Percentiles rank a stretch among this genome's conserved stretches.
phyloP scores from a whole-genome alignment of 2,113 vertebrate species.

The Notothenia coriiceps region DNA sequence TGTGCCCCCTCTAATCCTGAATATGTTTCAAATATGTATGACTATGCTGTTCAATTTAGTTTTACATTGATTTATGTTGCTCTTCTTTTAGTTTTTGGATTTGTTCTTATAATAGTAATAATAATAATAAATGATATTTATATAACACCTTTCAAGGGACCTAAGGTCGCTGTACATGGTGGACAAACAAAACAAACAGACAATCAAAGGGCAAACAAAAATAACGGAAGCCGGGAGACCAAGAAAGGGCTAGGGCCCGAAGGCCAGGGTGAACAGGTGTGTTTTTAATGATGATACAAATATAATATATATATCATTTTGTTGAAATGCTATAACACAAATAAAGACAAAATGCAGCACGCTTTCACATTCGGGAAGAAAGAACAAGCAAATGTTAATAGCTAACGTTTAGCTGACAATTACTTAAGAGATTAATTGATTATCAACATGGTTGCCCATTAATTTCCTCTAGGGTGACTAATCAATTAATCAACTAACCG shows the following conservation, averaged over 20 bases:
- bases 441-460: background rate
- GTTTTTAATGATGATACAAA: no score
- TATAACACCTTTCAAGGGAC: no score
- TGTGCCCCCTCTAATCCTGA: constrained; percentile 69
- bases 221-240: no score
- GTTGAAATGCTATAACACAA: background rate
- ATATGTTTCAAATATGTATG: constrained; percentile 78
- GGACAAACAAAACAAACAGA: no score
- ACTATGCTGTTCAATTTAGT: constrained; percentile 59
- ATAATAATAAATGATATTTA: no score
- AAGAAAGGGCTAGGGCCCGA: no score
- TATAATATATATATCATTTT: background rate
- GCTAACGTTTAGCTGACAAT: no score
- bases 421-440: background rate
- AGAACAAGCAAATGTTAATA: background rate
- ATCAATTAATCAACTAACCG: background rate
- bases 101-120: no score
- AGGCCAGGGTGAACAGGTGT: no score
- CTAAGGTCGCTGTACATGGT: no score
- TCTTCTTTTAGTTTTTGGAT: background rate
- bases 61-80: constrained; percentile 43
- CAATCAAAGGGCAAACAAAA: no score
- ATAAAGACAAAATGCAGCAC: background rate
- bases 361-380: background rate
- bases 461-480: background rate